Conservation (phyloP, 1,140 invertebrate species). For the Heterodera carotae region DNA sequence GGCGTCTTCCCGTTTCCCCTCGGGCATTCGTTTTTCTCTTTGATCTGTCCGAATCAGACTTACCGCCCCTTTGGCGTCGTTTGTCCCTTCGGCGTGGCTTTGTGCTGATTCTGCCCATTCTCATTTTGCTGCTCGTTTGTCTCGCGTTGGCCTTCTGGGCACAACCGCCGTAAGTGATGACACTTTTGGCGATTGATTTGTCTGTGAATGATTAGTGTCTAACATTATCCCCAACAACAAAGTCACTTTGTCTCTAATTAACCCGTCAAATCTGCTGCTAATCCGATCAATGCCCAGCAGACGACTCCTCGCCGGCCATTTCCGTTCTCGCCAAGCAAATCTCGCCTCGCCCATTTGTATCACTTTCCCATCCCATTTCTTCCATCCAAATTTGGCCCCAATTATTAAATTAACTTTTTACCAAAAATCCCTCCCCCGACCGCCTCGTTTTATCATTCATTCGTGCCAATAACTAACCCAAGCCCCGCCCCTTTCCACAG, state of each 20-base stretch:
- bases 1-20: background rate
- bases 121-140: background rate
- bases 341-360: too few relatives aligned
- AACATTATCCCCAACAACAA: background rate
- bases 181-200: background rate
- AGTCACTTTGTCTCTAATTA: background rate
- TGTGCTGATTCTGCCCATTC: background rate
- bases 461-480: too few relatives aligned
- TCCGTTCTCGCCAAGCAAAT: too few relatives aligned
- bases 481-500: conserved; percentile 53
- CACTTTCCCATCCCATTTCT: too few relatives aligned
- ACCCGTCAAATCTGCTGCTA: background rate
- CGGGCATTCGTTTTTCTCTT: background rate
- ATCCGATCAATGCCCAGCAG: background rate
- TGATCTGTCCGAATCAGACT: background rate
- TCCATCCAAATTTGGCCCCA: too few relatives aligned
- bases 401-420: too few relatives aligned
- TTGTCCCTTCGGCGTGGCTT: background rate
- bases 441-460: background rate
- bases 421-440: too few relatives aligned
- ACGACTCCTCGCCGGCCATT: too few relatives aligned
- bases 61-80: background rate
- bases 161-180: background rate
- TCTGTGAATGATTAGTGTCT: background rate
- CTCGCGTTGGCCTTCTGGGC: background rate